A percentile compares a stretch with the other conserved stretches of the same genome.
These are phyloP conservation scores for Pseudomyrmex dendroicus DNA, from an alignment of 1,140 invertebrate species.

Conservation along the genomic window DNA sequence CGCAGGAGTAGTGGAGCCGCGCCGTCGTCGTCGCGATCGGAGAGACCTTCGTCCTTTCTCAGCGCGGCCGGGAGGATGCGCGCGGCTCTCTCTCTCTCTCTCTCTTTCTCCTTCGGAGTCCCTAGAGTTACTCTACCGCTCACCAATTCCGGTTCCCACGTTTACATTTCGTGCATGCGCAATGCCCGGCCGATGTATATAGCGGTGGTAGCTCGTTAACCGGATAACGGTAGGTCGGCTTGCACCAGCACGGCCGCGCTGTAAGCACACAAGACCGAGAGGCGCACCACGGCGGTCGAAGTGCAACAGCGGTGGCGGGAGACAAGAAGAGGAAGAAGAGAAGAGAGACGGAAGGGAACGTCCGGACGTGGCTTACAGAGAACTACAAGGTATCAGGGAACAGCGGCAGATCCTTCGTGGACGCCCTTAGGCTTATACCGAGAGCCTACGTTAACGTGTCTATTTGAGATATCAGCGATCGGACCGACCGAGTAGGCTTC, in stretches of 20 bases:
- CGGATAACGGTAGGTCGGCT: constrained; percentile 83
- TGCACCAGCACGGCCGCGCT: constrained; percentile 63
- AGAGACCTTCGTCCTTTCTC: constrained; percentile 68
- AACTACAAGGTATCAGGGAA: constrained; percentile 67
- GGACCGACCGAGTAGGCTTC: constrained; percentile 49
- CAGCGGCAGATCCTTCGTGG: constrained; percentile 56
- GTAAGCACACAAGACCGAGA: constrained; percentile 70
- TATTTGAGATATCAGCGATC: constrained; percentile 80
- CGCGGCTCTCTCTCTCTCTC: constrained; percentile 8
- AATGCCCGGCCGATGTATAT: constrained; percentile 79
- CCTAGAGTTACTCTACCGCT: constrained; percentile 60
- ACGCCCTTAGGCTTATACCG: constrained; percentile 73
- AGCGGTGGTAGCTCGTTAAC: constrained; percentile 85
- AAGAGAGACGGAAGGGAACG: background rate
- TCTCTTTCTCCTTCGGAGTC: constrained; percentile 46
- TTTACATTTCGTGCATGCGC: constrained; percentile 86
- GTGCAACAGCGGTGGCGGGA: constrained; percentile 16
- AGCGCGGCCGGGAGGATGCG: constrained; percentile 60
- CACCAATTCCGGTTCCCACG: constrained; percentile 85
- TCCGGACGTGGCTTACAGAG: constrained; percentile 65
- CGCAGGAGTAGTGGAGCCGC: constrained; percentile 10
- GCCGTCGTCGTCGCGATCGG: constrained; percentile 23
- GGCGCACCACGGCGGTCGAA: constrained; percentile 16
- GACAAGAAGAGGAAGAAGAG: background rate
- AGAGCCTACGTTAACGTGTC: constrained; percentile 76